These are phyloP conservation scores for Garra rufa DNA, from an alignment of 2,113 vertebrate genomes.

Conservation along the genomic window DNA sequence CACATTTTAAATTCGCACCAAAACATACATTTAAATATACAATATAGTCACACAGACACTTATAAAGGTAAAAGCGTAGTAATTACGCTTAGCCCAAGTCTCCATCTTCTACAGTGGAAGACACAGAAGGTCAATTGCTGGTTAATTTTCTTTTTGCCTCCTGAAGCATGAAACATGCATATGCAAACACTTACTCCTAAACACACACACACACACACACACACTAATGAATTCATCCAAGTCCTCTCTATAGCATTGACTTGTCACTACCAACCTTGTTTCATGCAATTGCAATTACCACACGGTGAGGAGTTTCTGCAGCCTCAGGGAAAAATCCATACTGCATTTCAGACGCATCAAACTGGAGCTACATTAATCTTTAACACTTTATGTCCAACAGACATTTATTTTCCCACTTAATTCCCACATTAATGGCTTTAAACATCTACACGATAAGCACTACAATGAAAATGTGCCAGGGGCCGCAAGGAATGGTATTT, in stretches of 20 bases:
- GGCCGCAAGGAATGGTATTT: too few species aligned
- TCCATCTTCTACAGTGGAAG: constrained; percentile 87
- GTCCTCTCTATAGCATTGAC: constrained; percentile 30
- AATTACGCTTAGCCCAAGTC: constrained; percentile 87
- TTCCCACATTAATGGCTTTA: constrained; percentile 11
- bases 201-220: constrained; percentile 32
- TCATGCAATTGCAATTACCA: constrained; percentile 42
- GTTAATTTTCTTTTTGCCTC: constrained; percentile 92
- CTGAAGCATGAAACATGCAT: constrained; percentile 83
- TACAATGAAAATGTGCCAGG: neutral
- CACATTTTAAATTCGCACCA: neutral
- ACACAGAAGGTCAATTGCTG: constrained; percentile 91
- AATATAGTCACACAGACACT: constrained; percentile 37
- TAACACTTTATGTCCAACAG: constrained; percentile 32
- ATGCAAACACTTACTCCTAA: constrained; percentile 30
- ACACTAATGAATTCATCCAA: constrained; percentile 34
- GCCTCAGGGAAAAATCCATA: constrained; percentile 42
- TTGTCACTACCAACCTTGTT: constrained; percentile 43
- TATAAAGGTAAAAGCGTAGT: constrained; percentile 83
- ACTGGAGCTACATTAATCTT: constrained; percentile 6
- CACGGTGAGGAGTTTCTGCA: constrained; percentile 33
- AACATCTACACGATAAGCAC: neutral
- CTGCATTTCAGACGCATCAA: constrained; percentile 13
- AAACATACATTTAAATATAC: constrained; percentile 69
- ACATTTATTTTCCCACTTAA: neutral